These are phyloP conservation scores for Caiman crocodilus DNA, from an alignment of 2,797 vertebrate genomes.

Conservation along the genomic window DNA sequence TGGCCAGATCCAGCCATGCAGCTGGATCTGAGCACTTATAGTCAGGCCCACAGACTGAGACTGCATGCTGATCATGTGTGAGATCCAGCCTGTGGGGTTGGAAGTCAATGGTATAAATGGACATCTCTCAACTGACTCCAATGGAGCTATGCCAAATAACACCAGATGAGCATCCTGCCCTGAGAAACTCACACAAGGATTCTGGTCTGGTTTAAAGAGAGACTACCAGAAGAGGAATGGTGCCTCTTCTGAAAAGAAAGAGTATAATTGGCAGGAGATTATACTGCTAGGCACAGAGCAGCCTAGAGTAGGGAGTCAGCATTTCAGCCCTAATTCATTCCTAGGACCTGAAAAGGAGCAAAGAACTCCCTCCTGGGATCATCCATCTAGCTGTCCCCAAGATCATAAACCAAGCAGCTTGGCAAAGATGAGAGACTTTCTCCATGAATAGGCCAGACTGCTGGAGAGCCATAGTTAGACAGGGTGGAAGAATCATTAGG, in stretches of 20 bases:
- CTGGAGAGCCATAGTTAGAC: neutral
- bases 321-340: neutral
- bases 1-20: no score
- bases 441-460: neutral
- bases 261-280: neutral
- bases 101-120: neutral
- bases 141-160: neutral
- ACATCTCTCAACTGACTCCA: neutral
- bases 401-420: neutral
- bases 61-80: no score
- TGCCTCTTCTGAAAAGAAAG: no score
- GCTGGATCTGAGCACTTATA: no score
- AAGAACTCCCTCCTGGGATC: neutral
- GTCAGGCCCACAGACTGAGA: no score
- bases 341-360: neutral
- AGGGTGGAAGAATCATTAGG: neutral
- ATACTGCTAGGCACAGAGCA: neutral
- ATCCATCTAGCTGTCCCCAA: neutral
- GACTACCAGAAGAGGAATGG: neutral
- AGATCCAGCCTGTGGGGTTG: no score
- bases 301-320: neutral
- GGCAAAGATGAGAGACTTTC: neutral
- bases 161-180: neutral
- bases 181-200: neutral
- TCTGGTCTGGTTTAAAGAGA: neutral